Base-by-base conservation (phyloP, 2,113 vertebrate species). In the Forbesichthys papilliferus region DNA sequence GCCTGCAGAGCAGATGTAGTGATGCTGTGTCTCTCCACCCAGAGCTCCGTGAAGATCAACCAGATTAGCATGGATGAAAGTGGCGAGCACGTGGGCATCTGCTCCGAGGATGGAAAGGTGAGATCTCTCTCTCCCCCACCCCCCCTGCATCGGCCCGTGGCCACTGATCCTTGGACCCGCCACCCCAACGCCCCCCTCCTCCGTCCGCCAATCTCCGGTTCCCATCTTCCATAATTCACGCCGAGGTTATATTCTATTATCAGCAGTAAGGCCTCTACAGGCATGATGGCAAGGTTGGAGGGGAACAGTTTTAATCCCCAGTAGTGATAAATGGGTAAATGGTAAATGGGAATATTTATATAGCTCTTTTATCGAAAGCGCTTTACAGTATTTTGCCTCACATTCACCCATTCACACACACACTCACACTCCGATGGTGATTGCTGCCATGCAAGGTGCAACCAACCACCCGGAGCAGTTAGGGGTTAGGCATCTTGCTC, bases 91-190 rank as follows among this genome's bases (percentile, higher is more conserved):
- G 93, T 99, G 90, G 97, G 97, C 34, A 94, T 99, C 83, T 99
- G 98, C 88, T 98, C 97, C 11, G 98, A 99, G 92, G 98, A 99
- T 73, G 98, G 98, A 86, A 99, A 99, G 96, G 98, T 98, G 93
- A 91, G 84, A 85, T 76, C 68, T 76, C 60, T 64, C 71, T 48
- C 10, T 1, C 55, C 6, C 16, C 3, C 55, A 16, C 20, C 20
- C 1, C 20, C 20, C 20, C 20, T 74, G 82, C 79, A 79, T 86
- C 13, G 77, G 13, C 55, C 1, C 13, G 74, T 60, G 72, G 69
- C 71, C 78, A 73, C 77, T 72, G 78, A 82, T 69, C 69, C 81
- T 66, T 75, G 71, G 73, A 33, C 74, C 68, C 18, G 11, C 42
- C 16, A 36, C 13, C 33, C 70, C 52, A 77, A 55, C 67, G 20